A percentile compares a stretch with the other conserved stretches of the same genome.
These are phyloP conservation scores for Cherax quadricarinatus DNA, from an alignment of 1,140 invertebrate species.

Conservation along the genomic window DNA sequence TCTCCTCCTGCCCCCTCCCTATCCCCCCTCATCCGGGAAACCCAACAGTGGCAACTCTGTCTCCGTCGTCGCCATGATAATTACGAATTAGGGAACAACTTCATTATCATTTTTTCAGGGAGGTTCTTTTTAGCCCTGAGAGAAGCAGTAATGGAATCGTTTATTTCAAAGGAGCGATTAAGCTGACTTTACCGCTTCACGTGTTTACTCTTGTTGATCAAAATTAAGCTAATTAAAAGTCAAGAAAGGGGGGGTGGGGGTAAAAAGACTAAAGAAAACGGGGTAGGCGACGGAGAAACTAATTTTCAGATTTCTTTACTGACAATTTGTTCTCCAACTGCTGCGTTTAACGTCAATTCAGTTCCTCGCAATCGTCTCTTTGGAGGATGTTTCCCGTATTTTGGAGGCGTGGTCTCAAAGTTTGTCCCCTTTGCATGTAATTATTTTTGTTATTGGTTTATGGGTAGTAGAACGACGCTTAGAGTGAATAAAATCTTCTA, in stretches of 20 bases:
- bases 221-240: constrained; percentile 62
- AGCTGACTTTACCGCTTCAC: constrained; percentile 24
- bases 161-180: constrained; percentile 68
- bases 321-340: background rate
- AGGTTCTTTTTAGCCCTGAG: constrained; percentile 26
- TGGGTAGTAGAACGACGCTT: too few species aligned
- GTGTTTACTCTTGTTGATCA: constrained; percentile 53
- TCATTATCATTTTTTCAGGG: constrained; percentile 39
- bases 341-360: background rate
- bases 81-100: constrained; percentile 58
- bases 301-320: background rate
- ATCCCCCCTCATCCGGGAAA: too few species aligned
- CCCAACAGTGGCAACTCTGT: background rate
- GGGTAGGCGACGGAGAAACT: background rate
- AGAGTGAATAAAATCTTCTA: too few species aligned
- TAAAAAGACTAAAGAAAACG: background rate
- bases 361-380: background rate
- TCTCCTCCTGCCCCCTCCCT: background rate
- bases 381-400: too few species aligned
- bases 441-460: too few species aligned
- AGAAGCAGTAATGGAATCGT: constrained; percentile 59
- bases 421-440: too few species aligned
- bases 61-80: constrained; percentile 40
- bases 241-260: constrained; percentile 10
- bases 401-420: too few species aligned